These are phyloP conservation scores for Thysanoteuthis rhombus DNA, from an alignment of 2,888 invertebrate species.

Conservation along the genomic window DNA sequence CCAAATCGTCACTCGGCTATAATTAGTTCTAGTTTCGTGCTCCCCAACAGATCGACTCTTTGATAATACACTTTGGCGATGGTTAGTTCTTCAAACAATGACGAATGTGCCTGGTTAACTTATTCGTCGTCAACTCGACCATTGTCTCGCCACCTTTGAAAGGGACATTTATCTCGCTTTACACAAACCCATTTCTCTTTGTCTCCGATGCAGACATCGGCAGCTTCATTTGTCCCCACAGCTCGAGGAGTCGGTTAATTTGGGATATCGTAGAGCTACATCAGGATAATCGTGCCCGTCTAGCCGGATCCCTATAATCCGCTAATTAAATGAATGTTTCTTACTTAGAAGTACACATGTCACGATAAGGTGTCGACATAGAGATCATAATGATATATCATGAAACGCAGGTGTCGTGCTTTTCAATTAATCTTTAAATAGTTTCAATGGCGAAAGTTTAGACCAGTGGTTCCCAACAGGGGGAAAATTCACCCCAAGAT, in stretches of 20 bases:
- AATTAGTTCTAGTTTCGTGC: background rate
- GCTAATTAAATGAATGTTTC: background rate
- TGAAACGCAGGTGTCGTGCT: background rate
- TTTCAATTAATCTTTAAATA: background rate
- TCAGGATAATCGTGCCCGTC: background rate
- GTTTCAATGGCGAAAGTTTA: background rate
- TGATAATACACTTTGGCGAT: background rate
- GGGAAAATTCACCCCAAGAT: no score
- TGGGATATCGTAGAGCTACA: background rate
- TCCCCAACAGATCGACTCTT: background rate
- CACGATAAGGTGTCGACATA: background rate
- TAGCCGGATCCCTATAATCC: background rate
- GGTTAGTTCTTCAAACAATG: background rate
- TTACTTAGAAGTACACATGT: background rate
- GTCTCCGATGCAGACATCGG: background rate
- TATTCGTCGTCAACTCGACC: background rate
- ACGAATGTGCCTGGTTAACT: background rate
- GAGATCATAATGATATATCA: background rate
- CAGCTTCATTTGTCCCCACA: background rate
- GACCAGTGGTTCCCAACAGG: background rate
- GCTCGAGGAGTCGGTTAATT: background rate
- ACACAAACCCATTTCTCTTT: background rate
- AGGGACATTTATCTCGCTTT: background rate
- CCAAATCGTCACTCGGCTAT: background rate
- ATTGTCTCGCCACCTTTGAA: background rate